These are phyloP conservation scores for Coleophora flavipennella DNA, from an alignment of 2,888 invertebrate species.

Conservation along the genomic window DNA sequence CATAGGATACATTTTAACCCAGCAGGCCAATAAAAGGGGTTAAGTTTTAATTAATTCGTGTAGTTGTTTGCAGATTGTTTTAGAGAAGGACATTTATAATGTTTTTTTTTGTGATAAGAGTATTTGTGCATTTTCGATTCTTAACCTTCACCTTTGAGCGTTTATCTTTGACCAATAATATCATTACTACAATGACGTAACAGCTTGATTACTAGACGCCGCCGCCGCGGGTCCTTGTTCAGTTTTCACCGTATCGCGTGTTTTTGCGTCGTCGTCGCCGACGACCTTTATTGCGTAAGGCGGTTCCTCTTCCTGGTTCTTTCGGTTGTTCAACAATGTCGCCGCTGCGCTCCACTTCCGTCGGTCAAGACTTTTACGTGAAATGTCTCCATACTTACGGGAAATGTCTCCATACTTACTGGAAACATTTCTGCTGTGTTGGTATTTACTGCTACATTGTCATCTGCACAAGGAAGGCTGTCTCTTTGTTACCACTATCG, in stretches of 20 bases:
- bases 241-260: constrained; percentile 3
- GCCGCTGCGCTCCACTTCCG: constrained; percentile 35
- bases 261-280: constrained; percentile 36
- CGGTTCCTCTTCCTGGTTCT: constrained; percentile 58
- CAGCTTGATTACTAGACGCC: neutral
- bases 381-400: too few species aligned
- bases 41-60: too few species aligned
- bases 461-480: too few species aligned
- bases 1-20: too few species aligned
- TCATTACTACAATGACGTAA: neutral
- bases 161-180: neutral
- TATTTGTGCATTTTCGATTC: too few species aligned
- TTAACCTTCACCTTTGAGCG: neutral
- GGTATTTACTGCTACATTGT: too few species aligned
- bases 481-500: neutral
- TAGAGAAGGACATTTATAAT: too few species aligned
- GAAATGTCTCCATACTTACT: too few species aligned
- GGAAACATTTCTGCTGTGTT: too few species aligned
- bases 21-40: too few species aligned
- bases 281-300: constrained; percentile 53
- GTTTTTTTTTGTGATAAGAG: too few species aligned
- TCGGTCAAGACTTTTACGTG: constrained; percentile 16
- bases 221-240: neutral
- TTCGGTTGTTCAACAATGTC: constrained; percentile 32
- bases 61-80: too few species aligned